Evolutionary conservation across 1,140 invertebrate species (phyloP).

Genomic region (Megalopta genalis): DNA sequence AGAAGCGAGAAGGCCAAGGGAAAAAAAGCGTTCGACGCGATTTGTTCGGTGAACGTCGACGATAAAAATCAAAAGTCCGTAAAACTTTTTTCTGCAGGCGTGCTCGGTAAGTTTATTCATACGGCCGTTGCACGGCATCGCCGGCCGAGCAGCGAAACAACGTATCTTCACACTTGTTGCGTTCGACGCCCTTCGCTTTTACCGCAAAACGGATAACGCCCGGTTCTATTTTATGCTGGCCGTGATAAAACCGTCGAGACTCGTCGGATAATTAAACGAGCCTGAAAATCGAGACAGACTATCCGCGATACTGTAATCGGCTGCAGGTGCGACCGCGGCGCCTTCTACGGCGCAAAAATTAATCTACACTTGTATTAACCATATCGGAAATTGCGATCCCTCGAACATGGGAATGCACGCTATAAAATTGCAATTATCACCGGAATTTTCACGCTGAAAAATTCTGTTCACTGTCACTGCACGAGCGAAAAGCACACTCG

Average conservation of each 20-base stretch:
- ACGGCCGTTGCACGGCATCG: slow-evolving; percentile 2
- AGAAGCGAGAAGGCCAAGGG: not conserved
- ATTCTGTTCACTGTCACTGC: too few relatives aligned
- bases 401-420: too few relatives aligned
- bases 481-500: too few relatives aligned
- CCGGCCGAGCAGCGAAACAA: not conserved
- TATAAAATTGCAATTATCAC: too few relatives aligned
- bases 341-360: too few relatives aligned
- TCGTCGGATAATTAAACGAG: not conserved
- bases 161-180: slow-evolving; percentile 26
- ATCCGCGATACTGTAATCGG: not conserved
- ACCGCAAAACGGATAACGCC: not conserved
- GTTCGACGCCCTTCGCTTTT: slow-evolving; percentile 9
- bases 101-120: slow-evolving; percentile 4
- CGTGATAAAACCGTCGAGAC: not conserved
- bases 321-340: too few relatives aligned
- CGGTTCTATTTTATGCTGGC: not conserved
- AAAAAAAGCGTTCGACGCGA: not conserved
- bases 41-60: not conserved
- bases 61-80: slow-evolving; percentile 10
- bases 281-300: not conserved
- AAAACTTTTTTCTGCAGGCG: slow-evolving; percentile 1
- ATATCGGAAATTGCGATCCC: too few relatives aligned
- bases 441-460: too few relatives aligned
- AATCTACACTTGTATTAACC: too few relatives aligned